A percentile compares a stretch with the other conserved stretches of the same genome.
phyloP scores from a whole-genome alignment of 1,140 invertebrate species.

The Eupristina koningsbergeri region DNA sequence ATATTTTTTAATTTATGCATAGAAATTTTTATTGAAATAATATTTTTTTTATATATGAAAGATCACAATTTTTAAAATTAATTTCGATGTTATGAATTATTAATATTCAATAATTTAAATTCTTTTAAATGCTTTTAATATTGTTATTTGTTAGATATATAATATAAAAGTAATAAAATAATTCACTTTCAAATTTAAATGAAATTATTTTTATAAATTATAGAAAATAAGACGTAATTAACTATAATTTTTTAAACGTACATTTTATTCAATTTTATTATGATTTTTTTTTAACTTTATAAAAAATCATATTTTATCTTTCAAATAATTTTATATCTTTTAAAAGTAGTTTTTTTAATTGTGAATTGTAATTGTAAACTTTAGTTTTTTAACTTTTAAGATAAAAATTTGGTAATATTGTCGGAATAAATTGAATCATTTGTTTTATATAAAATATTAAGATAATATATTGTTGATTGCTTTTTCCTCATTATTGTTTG shows the following conservation, averaged over 20 bases:
- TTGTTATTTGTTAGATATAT: too few species aligned
- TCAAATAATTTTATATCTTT: not conserved
- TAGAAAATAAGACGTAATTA: not conserved
- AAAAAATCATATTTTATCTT: not conserved
- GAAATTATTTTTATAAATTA: not conserved
- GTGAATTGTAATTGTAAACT: not conserved
- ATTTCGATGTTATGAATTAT: not conserved
- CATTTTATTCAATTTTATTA: not conserved
- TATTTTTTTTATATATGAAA: too few species aligned
- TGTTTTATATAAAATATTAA: not conserved
- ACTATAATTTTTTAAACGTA: not conserved
- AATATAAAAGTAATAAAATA: too few species aligned
- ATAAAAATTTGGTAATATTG: not conserved
- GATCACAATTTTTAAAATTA: conserved; percentile 6
- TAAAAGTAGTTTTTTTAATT: not conserved
- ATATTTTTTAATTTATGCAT: too few species aligned
- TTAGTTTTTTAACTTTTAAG: not conserved
- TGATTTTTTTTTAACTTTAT: not conserved
- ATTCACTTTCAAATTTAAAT: too few species aligned
- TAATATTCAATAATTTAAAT: not conserved
- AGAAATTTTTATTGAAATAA: too few species aligned
- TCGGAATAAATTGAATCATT: conserved; percentile 3
- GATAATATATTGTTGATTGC: not conserved
- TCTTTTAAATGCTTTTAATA: not conserved
- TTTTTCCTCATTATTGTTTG: not conserved